phyloP scores from a whole-genome alignment of 2,888 invertebrate genomes.

The Cataglyphis cursor region DNA sequence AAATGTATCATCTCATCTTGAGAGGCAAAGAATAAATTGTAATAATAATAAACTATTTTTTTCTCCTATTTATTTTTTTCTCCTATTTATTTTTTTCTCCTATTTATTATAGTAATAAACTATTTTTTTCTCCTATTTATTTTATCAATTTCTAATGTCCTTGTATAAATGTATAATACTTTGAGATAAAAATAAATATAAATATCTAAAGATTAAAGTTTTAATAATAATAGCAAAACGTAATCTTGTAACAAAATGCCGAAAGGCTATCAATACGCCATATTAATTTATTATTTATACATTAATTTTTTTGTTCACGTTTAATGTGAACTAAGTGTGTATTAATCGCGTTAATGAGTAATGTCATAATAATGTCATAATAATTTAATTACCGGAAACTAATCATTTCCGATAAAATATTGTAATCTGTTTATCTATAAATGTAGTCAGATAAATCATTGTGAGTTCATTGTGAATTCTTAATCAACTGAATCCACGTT shows the following conservation, averaged over 20 bases:
- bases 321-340: neutral
- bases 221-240: constrained; percentile 23
- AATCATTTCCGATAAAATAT: constrained; percentile 4
- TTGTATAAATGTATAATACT: neutral
- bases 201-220: neutral
- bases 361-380: neutral
- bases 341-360: neutral
- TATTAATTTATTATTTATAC: constrained; percentile 8
- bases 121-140: constrained; percentile 8
- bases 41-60: neutral
- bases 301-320: constrained; percentile 5
- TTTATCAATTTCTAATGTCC: neutral
- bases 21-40: neutral
- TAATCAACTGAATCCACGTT: neutral
- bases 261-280: neutral
- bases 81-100: neutral
- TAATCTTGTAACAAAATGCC: constrained; percentile 24
- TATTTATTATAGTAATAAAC: neutral
- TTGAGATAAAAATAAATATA: neutral
- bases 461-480: neutral
- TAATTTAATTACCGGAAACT: neutral
- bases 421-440: no score
- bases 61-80: neutral
- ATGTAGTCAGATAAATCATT: neutral
- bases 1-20: neutral